phyloP scores from a whole-genome alignment of 2,888 invertebrate species.

The Helobdella robusta region DNA sequence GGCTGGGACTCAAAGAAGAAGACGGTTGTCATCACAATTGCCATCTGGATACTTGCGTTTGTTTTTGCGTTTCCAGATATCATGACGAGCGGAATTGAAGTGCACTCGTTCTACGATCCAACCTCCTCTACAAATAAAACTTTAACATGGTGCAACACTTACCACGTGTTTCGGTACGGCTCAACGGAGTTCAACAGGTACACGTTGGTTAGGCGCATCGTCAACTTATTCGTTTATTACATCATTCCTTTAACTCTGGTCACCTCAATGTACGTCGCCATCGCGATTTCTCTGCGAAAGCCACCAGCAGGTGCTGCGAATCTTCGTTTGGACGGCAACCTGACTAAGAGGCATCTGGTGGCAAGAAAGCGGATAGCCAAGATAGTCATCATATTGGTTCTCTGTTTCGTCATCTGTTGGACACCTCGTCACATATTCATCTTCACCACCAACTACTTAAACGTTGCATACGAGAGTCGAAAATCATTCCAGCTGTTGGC shows the following conservation, averaged over 20 bases:
- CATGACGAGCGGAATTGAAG: background rate
- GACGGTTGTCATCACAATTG: constrained; percentile 12
- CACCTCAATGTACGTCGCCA: constrained; percentile 19
- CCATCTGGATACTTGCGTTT: constrained; percentile 18
- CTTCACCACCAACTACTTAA: too few species aligned
- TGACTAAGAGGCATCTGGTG: constrained; percentile 14
- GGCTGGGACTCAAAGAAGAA: constrained; percentile 13
- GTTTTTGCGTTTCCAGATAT: constrained; percentile 20
- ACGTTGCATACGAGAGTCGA: too few species aligned
- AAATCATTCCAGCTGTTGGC: constrained; percentile 18
- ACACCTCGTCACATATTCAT: constrained; percentile 13
- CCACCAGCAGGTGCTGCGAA: background rate
- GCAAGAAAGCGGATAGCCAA: constrained; percentile 20
- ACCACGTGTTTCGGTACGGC: background rate
- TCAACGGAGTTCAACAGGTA: background rate
- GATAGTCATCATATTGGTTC: constrained; percentile 23
- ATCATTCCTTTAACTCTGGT: constrained; percentile 20
- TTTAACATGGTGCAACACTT: background rate
- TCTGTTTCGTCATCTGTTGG: constrained; percentile 24
- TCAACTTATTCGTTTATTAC: constrained; percentile 22
- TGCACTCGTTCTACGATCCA: background rate
- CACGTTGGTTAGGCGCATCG: constrained; percentile 8
- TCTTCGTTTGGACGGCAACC: background rate
- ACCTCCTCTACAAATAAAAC: background rate
- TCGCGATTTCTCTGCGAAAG: constrained; percentile 10